Evolutionary conservation across 1,140 invertebrate genomes (phyloP).

Genomic region (Metaphire vulgaris): DNA sequence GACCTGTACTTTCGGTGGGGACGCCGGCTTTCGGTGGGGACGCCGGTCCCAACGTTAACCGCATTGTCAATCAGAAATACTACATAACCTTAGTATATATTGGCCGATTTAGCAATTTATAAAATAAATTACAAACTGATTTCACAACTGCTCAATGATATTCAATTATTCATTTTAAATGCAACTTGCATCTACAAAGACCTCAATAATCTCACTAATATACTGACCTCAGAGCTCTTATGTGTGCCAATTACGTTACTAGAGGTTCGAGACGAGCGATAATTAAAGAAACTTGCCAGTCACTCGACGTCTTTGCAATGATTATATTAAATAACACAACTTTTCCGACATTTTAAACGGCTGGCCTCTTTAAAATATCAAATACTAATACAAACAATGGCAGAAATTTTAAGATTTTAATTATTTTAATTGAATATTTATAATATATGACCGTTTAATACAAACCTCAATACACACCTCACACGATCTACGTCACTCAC

Average conservation of each 20-base stretch:
- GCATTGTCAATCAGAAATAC: neutral
- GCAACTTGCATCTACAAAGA: neutral
- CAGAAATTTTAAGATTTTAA: neutral
- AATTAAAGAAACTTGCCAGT: neutral
- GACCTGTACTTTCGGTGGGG: too few relatives aligned
- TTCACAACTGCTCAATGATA: too few relatives aligned
- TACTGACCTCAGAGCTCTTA: neutral
- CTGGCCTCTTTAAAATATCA: neutral
- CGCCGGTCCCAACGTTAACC: neutral
- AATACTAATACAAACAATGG: neutral
- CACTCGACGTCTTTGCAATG: neutral
- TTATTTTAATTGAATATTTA: neutral
- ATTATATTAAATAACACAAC: neutral
- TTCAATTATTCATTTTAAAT: neutral
- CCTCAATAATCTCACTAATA: neutral
- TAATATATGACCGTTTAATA: neutral
- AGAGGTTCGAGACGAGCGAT: neutral
- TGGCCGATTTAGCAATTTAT: too few relatives aligned
- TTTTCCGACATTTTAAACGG: neutral
- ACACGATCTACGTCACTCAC: neutral
- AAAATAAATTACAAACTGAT: too few relatives aligned
- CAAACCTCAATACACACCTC: neutral
- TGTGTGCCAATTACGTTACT: neutral
- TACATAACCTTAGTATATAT: neutral
- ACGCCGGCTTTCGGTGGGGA: neutral